Evolutionary conservation across 2,797 vertebrate species (phyloP).

Genomic region (Tympanoctomys barrerae): DNA sequence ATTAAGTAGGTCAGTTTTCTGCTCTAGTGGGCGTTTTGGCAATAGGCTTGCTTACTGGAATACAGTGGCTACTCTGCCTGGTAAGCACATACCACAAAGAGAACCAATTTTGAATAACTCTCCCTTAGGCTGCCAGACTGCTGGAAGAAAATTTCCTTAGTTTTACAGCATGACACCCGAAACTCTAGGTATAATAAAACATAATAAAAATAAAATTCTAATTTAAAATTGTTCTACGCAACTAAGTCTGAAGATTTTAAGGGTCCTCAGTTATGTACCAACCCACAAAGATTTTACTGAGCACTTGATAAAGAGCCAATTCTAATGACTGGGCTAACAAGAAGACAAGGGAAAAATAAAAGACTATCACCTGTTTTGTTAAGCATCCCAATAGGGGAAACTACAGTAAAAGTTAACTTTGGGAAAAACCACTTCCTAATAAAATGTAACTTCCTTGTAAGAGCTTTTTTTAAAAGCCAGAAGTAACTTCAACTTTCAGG

Average conservation of each 20-base stretch:
- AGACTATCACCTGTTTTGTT: not conserved
- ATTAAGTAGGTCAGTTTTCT: conserved; percentile 82
- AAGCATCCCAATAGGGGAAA: conserved; percentile 42
- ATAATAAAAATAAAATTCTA: conserved; percentile 32
- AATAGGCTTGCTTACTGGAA: conserved; percentile 69
- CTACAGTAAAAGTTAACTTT: conserved; percentile 46
- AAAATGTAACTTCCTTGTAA: conserved; percentile 28
- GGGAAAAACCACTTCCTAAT: conserved; percentile 10
- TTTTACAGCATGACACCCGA: conserved; percentile 37
- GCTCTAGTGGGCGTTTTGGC: conserved; percentile 76
- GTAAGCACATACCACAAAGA: conserved; percentile 65
- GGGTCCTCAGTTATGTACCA: not conserved
- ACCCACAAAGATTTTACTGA: conserved; percentile 43
- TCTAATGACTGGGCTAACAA: conserved; percentile 23
- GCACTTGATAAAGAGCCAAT: conserved; percentile 34
- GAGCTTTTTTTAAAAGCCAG: not conserved
- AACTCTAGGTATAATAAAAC: conserved; percentile 55
- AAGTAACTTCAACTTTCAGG: conserved; percentile 39
- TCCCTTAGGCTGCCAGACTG: not conserved
- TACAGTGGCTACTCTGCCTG: conserved; percentile 63
- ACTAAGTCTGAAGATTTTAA: conserved; percentile 48
- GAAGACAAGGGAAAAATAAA: conserved; percentile 21
- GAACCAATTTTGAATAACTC: conserved; percentile 61
- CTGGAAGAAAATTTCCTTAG: conserved; percentile 58
- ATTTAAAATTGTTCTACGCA: conserved; percentile 50